These are phyloP conservation scores for Gymnodraco acuticeps DNA, from an alignment of 2,797 vertebrate species.

Conservation along the genomic window DNA sequence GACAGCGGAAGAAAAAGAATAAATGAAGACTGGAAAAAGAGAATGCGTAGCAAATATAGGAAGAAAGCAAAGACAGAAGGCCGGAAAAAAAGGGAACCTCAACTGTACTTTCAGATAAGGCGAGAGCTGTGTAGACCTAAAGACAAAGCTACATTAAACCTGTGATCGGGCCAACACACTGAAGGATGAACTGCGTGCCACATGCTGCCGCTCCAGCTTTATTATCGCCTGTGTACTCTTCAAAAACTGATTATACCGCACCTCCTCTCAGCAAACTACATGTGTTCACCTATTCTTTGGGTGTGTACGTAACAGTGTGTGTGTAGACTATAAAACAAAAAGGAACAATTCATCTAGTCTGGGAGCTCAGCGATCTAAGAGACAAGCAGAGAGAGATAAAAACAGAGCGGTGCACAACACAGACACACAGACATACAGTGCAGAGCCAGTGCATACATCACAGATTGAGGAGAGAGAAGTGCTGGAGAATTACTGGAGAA, in stretches of 20 bases:
- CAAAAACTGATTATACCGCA: constrained; percentile 64
- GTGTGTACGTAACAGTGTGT: background rate
- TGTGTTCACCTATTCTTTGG: constrained; percentile 50
- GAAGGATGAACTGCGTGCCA: constrained; percentile 62
- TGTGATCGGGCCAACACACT: constrained; percentile 52
- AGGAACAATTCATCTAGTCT: constrained; percentile 57
- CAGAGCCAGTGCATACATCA: constrained; percentile 57
- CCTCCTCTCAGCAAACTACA: constrained; percentile 62
- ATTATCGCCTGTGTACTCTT: constrained; percentile 68
- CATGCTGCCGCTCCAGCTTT: constrained; percentile 56
- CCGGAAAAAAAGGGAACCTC: constrained; percentile 23
- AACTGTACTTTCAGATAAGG: constrained; percentile 57
- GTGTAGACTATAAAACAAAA: constrained; percentile 49
- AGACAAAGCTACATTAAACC: constrained; percentile 71
- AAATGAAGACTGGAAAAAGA: background rate
- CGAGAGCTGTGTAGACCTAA: constrained; percentile 37
- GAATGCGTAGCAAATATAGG: background rate
- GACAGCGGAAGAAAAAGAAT: background rate
- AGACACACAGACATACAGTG: constrained; percentile 28
- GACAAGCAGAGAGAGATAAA: constrained; percentile 43
- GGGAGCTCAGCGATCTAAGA: constrained; percentile 47
- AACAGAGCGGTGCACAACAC: constrained; percentile 40
- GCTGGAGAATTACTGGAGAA: constrained; percentile 28
- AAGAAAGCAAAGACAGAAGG: constrained; percentile 5
- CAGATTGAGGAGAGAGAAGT: constrained; percentile 50